Conservation (phyloP, 2,888 invertebrate species). For the Tetranychus piercei region DNA sequence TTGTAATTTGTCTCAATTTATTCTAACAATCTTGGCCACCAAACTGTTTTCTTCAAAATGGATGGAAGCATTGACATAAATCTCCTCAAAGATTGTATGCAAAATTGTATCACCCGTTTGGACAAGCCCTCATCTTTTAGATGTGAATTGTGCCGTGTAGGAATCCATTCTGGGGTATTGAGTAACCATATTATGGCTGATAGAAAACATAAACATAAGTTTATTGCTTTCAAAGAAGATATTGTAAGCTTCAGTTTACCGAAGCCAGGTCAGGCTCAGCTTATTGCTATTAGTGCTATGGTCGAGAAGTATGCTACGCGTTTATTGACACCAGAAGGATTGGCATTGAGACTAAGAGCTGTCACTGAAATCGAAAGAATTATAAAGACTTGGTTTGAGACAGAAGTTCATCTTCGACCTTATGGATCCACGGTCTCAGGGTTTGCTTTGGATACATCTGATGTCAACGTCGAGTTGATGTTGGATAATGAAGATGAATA, state of each 20-base stretch:
- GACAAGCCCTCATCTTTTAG: not conserved
- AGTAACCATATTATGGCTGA: not conserved
- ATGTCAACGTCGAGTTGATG: conserved; percentile 43
- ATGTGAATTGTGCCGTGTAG: not conserved
- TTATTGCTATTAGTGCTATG: not conserved
- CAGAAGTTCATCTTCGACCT: conserved; percentile 30
- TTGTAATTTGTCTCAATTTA: too few species aligned
- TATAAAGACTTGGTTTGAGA: not conserved
- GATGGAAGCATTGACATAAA: not conserved
- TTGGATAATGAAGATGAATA: conserved; percentile 33
- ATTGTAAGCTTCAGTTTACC: not conserved
- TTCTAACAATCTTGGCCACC: too few species aligned
- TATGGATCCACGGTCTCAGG: conserved; percentile 45
- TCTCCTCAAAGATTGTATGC: not conserved
- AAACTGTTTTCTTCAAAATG: not conserved
- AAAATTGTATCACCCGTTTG: not conserved
- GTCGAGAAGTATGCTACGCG: not conserved
- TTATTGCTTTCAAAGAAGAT: not conserved
- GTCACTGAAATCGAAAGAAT: not conserved
- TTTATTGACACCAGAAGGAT: not conserved
- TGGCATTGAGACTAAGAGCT: not conserved
- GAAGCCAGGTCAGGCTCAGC: not conserved
- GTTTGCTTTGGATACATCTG: conserved; percentile 40
- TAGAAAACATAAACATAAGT: not conserved
- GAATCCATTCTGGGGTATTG: not conserved